Percentiles rank a stretch among this genome's conserved stretches.
These are phyloP conservation scores for Hirtodrosophila cameraria DNA, from an alignment of 2,888 invertebrate species.

Conservation along the genomic window DNA sequence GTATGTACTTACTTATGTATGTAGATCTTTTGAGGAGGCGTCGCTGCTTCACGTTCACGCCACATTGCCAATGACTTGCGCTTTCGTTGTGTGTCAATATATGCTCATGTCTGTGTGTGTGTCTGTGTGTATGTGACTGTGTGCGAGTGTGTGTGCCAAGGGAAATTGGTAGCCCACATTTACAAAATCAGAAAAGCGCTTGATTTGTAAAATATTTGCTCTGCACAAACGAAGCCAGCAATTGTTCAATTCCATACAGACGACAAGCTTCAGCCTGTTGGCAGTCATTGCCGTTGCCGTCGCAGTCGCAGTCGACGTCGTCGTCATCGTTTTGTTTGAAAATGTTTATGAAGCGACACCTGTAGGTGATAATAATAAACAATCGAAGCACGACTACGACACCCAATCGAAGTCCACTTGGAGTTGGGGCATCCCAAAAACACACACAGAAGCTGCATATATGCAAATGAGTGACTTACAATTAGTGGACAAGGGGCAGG, in stretches of 20 bases:
- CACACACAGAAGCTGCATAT: slow-evolving; percentile 28
- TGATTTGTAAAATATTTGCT: slow-evolving; percentile 79
- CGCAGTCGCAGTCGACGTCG: slow-evolving; percentile 23
- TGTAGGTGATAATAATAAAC: slow-evolving; percentile 80
- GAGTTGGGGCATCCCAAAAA: slow-evolving; percentile 3
- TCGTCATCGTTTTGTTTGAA: slow-evolving; percentile 64
- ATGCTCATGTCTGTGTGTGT: slow-evolving; percentile 39
- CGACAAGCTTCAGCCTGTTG: slow-evolving; percentile 35
- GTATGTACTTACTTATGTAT: slow-evolving; percentile 58
- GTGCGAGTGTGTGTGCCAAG: slow-evolving; percentile 59
- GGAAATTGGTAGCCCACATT: slow-evolving; percentile 79
- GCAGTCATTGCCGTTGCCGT: slow-evolving; percentile 11
- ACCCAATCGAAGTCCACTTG: slow-evolving; percentile 63
- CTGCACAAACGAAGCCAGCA: slow-evolving; percentile 77
- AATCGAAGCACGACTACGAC: slow-evolving; percentile 68
- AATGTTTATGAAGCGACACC: slow-evolving; percentile 79
- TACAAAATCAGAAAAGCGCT: slow-evolving; percentile 80
- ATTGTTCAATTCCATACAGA: slow-evolving; percentile 75
- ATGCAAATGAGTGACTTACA: slow-evolving; percentile 10
- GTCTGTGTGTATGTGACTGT: slow-evolving; percentile 21
- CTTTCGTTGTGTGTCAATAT: slow-evolving; percentile 71
- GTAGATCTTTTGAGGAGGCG: slow-evolving; percentile 72
- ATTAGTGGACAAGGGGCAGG: slow-evolving; percentile 4
- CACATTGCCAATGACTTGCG: slow-evolving; percentile 79
- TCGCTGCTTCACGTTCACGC: slow-evolving; percentile 51